Percentiles rank a stretch among this genome's conserved stretches.
phyloP scores from a whole-genome alignment of 2,888 invertebrate species.

The Cerceris rybyensis region DNA sequence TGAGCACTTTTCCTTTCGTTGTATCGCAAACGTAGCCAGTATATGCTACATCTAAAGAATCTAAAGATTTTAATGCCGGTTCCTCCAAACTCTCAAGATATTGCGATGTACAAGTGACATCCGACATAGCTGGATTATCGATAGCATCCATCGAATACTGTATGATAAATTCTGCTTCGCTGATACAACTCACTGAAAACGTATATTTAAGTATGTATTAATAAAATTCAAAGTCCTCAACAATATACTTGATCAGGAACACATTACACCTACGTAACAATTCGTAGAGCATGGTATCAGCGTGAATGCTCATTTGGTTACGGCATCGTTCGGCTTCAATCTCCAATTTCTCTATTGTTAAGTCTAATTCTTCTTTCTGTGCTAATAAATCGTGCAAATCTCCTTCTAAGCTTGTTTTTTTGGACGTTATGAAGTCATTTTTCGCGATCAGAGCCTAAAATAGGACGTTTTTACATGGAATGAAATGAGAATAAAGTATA shows the following conservation, averaged over 20 bases:
- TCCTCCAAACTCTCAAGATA: conserved; percentile 83
- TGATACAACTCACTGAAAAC: conserved; percentile 80
- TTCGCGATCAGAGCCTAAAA: conserved; percentile 86
- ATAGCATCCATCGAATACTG: conserved; percentile 84
- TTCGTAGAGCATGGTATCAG: conserved; percentile 74
- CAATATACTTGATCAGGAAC: neutral
- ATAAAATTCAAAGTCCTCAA: neutral
- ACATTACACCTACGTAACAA: conserved; percentile 72
- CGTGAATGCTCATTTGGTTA: conserved; percentile 73
- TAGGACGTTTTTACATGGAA: conserved; percentile 29
- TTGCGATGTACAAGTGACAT: conserved; percentile 86
- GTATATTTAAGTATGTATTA: conserved; percentile 53
- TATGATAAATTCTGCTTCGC: conserved; percentile 83
- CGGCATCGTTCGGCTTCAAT: conserved; percentile 79
- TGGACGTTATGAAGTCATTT: conserved; percentile 85
- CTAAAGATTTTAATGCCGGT: conserved; percentile 80
- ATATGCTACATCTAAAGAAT: conserved; percentile 74
- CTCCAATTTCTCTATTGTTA: conserved; percentile 83
- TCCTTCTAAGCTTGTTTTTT: conserved; percentile 86
- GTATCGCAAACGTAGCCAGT: conserved; percentile 72
- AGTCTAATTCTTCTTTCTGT: conserved; percentile 87
- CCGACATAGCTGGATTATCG: conserved; percentile 87
- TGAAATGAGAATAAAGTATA: no score
- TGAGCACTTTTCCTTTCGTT: conserved; percentile 79
- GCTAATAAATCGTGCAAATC: conserved; percentile 86